These are phyloP conservation scores for Apis laboriosa DNA, from an alignment of 1,140 invertebrate species.

Conservation along the genomic window DNA sequence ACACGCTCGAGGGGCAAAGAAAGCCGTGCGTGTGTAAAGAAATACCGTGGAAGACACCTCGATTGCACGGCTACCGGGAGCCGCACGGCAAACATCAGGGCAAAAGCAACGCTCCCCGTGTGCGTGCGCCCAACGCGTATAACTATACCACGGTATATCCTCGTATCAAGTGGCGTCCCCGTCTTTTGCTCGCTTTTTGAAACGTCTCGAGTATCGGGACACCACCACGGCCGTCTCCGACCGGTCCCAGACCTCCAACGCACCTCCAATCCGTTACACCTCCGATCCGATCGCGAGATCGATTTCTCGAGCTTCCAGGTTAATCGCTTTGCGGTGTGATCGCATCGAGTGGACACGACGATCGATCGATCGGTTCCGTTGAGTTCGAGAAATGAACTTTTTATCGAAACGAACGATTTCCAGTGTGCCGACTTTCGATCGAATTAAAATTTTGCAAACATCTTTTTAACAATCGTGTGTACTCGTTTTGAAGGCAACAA, in stretches of 20 bases:
- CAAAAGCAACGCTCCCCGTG: constrained; percentile 57
- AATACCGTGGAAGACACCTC: constrained; percentile 78
- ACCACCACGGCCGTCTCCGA: no score
- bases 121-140: constrained; percentile 47
- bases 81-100: constrained; percentile 72
- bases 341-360: neutral
- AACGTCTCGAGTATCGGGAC: constrained; percentile 51
- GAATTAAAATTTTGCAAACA: no score
- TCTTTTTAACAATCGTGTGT: no score
- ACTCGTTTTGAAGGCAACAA: no score
- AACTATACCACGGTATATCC: neutral
- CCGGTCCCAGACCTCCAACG: no score
- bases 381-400: no score
- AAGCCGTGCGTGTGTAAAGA: constrained; percentile 77
- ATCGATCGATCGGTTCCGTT: no score
- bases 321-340: neutral
- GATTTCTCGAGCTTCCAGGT: neutral
- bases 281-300: neutral
- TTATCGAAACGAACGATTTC: no score
- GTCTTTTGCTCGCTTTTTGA: constrained; percentile 64
- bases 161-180: constrained; percentile 60
- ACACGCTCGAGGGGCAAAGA: constrained; percentile 63
- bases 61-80: constrained; percentile 74
- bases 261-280: neutral
- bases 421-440: no score